Evolutionary conservation across 2,797 vertebrate genomes (phyloP), one percentile per base, ranked within the genome.

Genomic region (Paedocypris micromegethes): DNA sequence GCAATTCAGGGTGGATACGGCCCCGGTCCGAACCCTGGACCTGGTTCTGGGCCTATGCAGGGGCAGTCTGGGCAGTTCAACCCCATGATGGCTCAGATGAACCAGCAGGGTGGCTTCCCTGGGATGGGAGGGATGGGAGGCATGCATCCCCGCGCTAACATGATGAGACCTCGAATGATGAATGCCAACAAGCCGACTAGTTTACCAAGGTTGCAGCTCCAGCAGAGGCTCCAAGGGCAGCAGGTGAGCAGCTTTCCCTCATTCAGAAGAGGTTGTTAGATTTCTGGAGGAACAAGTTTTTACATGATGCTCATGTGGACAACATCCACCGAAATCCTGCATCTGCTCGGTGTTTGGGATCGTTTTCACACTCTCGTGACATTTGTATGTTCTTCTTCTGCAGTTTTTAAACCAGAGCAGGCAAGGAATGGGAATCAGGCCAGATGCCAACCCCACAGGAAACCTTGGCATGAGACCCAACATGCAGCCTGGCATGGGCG

Each of bases 351-450:
- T 23, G 23, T 23, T 23, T 23, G 23, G 23, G 23, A 23, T 23
- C 23, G 23, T 23, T 23, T 23, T 23, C 23, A 23, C 23, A 23
- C 38, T 23, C 4, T 9, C 2, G 9, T 23, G 9, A 6, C 71
- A 45, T 55, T 3, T 48, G 66, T 3, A 70, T 53, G 2, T 74
- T 47, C 9, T 60, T 39, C 6, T 72, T 42, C 5, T 51, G 23
- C 83, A 99, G 96, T 96, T 98, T 77, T 87, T 99, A 88, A 99
- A 98, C 84, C 96, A 98, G 87, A 92, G 86, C 7, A 88, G 94
- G 58, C 96, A 96, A 81, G 85, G 84, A 0, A 90, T 95, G 48
- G 91, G 87, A 57, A 92, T 98, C 80, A 98, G 96, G 83, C 91
- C 97, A 84, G 97, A 99, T 66, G 91, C 79, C 52, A 72, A 88